Evolutionary conservation across 2,888 invertebrate species (phyloP), one percentile per base, ranked within the genome.

Genomic region (Sarcophaga caerulescens): DNA sequence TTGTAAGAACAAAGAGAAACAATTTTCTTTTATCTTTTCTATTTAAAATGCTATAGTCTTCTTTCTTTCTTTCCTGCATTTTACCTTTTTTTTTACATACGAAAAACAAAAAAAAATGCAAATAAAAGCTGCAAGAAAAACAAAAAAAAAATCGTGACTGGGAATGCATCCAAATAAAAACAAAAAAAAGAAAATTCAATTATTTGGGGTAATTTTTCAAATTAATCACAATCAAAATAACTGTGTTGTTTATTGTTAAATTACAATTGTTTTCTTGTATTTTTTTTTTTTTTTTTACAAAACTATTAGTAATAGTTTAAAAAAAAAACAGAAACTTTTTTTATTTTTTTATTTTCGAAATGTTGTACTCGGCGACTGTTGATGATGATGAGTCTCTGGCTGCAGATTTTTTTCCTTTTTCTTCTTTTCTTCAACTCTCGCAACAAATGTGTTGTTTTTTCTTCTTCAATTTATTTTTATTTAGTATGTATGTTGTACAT

Each of bases 181-280:
- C 8, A 4, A 47, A 47, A 44, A 76, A 63, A 12, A 47, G 14
- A 47, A 14, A 44, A 76, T 70, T 6, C 21, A 57, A 65, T 45
- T 77, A 70, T 82, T 76, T 71, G 57, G 76, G 59, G 45, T 63
- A 45, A 45, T 57, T 81, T 57, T 70, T 76, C 68, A 69, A 73
- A 66, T 77, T 82, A 73, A 60, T 82, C 77, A 77, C 71, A 77
- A 73, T 59, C 44, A 59, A 66, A 77, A 82, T 57, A 81, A 74
- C 19, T 74, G 14, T 68, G 45, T 35, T 35, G 35, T 35, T 35
- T 35, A 35, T 35, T 35, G 35, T 45, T 59, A 76, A 59, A 52
- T 57, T 75, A n/a, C 59, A 60, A 35, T 68, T 57, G 47, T 77
- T 57, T 17, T 44, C n/a, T 44, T 62, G 62, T n/a, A 35, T 19